Evolutionary conservation across 2,797 vertebrate species (phyloP).

Genomic region (Gymnocypris eckloni): DNA sequence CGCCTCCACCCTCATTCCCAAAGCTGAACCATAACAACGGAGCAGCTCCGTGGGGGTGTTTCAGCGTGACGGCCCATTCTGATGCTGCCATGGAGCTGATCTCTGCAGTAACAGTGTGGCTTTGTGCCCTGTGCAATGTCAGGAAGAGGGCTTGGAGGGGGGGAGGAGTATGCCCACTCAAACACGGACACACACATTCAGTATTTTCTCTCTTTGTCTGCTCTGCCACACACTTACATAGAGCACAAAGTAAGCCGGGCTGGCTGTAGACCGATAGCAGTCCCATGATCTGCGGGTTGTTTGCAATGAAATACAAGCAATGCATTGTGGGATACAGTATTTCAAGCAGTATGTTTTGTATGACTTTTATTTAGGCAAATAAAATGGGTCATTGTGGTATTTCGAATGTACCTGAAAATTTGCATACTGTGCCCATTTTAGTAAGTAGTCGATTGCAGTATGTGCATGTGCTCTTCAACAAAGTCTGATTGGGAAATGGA

Average conservation of each 20-base stretch:
- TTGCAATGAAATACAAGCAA: slow-evolving; percentile 18
- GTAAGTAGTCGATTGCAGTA: neutral
- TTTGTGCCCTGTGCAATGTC: slow-evolving; percentile 62
- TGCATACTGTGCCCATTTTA: neutral
- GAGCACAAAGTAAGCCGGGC: slow-evolving; percentile 29
- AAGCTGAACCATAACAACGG: slow-evolving; percentile 32
- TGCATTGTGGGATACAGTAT: neutral
- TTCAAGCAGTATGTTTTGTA: neutral
- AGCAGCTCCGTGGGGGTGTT: slow-evolving; percentile 30
- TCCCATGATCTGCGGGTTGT: slow-evolving; percentile 62
- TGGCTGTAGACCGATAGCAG: slow-evolving; percentile 57
- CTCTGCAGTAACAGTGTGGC: slow-evolving; percentile 55
- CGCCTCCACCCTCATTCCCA: neutral
- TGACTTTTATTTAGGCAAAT: slow-evolving; percentile 19
- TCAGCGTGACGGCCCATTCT: slow-evolving; percentile 32
- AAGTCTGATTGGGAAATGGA: neutral
- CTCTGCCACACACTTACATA: neutral
- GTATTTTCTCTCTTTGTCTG: slow-evolving; percentile 24
- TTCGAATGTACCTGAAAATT: neutral
- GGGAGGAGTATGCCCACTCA: slow-evolving; percentile 1
- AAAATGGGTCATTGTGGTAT: neutral
- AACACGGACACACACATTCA: neutral
- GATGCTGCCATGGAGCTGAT: neutral
- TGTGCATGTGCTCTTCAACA: neutral
- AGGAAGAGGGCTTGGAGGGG: slow-evolving; percentile 25